A percentile compares a stretch with the other conserved stretches of the same genome.
Conservation (phyloP, 1,140 invertebrate species). For the Heliconius himera region DNA sequence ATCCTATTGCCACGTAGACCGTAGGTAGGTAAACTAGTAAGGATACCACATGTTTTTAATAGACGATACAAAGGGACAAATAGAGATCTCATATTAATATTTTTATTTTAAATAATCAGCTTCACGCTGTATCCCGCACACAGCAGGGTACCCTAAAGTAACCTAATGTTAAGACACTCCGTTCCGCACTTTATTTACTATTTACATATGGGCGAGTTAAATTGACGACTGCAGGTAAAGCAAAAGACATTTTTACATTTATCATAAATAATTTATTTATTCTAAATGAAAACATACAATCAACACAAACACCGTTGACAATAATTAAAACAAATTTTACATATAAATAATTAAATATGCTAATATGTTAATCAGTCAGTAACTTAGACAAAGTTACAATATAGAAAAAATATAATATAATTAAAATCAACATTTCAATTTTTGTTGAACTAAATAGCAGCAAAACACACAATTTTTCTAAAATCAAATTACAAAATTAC, state of each 20-base stretch:
- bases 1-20: no score
- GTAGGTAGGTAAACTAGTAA: no score
- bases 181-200: no score
- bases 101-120: no score
- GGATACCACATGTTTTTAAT: no score
- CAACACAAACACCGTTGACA: not conserved
- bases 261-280: not conserved
- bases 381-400: not conserved
- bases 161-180: no score
- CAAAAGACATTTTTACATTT: not conserved
- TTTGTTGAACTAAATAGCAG: conserved; percentile 7
- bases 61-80: no score
- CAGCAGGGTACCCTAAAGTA: no score
- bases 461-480: not conserved
- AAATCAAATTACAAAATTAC: not conserved
- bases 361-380: not conserved
- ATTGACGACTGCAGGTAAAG: not conserved
- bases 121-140: no score
- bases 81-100: no score
- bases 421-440: not conserved
- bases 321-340: not conserved
- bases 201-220: not conserved
- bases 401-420: not conserved
- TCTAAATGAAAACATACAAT: not conserved
- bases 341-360: not conserved